A percentile compares a stretch with the other conserved stretches of the same genome.
phyloP scores from a whole-genome alignment of 2,797 vertebrate species.

The Tragopan temminckii region DNA sequence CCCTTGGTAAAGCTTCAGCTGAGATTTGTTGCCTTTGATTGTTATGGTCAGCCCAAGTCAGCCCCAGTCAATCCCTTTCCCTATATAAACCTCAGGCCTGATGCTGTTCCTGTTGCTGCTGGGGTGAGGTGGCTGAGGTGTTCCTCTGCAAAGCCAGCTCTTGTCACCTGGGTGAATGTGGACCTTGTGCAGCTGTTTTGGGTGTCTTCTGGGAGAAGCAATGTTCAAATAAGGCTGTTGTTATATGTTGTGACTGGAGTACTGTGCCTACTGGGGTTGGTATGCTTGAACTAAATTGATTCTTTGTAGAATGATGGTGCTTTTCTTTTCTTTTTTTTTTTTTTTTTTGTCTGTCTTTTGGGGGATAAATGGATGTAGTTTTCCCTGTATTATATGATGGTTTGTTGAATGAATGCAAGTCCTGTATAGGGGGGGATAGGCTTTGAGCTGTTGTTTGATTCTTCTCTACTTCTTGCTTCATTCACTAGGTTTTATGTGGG shows the following conservation, averaged over 20 bases:
- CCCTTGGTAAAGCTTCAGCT: background rate
- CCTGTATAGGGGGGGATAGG: accelerated
- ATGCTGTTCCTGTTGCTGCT: accelerated
- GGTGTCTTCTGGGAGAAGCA: background rate
- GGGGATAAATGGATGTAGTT: background rate
- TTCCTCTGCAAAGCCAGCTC: accelerated
- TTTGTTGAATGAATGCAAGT: background rate
- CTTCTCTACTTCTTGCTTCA: background rate
- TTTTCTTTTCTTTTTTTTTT: background rate
- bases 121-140: background rate
- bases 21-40: background rate
- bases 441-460: background rate
- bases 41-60: background rate
- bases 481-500: accelerated
- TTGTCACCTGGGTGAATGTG: background rate
- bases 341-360: background rate
- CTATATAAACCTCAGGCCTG: accelerated
- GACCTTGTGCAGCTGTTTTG: background rate
- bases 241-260: background rate
- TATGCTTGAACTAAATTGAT: background rate
- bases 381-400: background rate
- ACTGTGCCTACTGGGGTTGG: background rate
- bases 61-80: background rate
- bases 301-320: background rate
- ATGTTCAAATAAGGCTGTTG: background rate